These are phyloP conservation scores for Sminthurinus signatus DNA, from an alignment of 1,140 invertebrate species.

Conservation along the genomic window DNA sequence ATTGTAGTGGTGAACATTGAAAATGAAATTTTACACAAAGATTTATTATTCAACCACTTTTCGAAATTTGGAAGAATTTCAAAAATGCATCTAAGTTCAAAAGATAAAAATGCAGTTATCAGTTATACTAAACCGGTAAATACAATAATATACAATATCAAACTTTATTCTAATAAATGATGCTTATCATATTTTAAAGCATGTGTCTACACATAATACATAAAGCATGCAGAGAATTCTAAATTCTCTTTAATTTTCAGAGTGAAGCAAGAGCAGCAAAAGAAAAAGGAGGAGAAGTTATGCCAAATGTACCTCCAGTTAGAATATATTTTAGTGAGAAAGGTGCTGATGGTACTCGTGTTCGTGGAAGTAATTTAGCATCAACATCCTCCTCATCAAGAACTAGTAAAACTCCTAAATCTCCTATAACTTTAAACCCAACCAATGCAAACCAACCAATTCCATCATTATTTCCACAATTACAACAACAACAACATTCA, in stretches of 20 bases:
- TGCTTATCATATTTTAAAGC: no score
- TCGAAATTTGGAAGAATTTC: conserved; percentile 3
- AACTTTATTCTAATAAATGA: no score
- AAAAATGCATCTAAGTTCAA: not conserved
- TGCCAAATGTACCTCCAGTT: not conserved
- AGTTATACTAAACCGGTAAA: conserved; percentile 9
- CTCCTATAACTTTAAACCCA: no score
- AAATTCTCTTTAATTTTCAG: not conserved
- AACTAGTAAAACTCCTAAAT: no score
- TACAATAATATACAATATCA: no score
- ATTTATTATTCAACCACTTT: not conserved
- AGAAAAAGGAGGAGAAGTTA: not conserved
- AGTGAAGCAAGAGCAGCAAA: conserved; percentile 3
- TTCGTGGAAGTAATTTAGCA: no score
- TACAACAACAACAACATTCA: no score
- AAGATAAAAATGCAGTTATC: not conserved
- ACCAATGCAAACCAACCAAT: no score
- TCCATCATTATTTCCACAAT: no score
- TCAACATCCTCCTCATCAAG: no score
- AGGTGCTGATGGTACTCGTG: not conserved
- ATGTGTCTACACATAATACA: no score
- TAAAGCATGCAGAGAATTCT: no score
- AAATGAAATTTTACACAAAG: not conserved
- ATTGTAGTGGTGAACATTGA: conserved; percentile 4
- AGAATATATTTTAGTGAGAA: not conserved